phyloP scores from a whole-genome alignment of 2,888 invertebrate genomes.

The Calliphora vomitoria region DNA sequence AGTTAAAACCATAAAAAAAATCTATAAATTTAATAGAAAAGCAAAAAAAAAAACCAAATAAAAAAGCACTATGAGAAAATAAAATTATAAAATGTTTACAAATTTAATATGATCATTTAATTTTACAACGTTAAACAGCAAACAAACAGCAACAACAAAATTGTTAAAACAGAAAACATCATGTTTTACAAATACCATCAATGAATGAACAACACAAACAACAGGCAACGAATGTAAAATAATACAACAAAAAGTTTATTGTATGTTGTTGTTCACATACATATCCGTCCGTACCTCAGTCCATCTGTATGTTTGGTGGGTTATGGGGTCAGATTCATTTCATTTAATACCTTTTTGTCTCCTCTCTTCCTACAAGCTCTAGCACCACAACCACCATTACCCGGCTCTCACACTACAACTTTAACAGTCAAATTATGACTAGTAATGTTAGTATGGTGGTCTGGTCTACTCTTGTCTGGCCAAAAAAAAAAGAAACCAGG shows the following conservation, averaged over 20 bases:
- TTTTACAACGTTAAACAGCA: conserved; percentile 48
- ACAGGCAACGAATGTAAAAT: conserved; percentile 2
- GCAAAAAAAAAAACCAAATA: neutral
- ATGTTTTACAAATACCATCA: conserved; percentile 39
- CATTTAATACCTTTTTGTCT: conserved; percentile 64
- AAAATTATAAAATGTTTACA: conserved; percentile 61
- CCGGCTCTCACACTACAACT: neutral
- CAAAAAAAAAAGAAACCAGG: neutral
- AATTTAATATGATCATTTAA: conserved; percentile 66
- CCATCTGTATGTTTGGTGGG: conserved; percentile 65
- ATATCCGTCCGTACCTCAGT: neutral
- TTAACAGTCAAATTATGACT: conserved; percentile 36
- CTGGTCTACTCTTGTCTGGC: conserved; percentile 21
- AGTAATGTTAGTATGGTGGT: conserved; percentile 11
- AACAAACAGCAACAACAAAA: conserved; percentile 22
- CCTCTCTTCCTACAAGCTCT: neutral
- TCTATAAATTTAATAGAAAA: neutral
- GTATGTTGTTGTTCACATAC: conserved; percentile 28
- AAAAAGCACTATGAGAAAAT: conserved; percentile 51
- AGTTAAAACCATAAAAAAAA: neutral
- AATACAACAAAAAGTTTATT: conserved; percentile 21
- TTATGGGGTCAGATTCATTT: conserved; percentile 73
- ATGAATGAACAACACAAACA: conserved; percentile 47
- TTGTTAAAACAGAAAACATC: neutral
- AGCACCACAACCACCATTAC: conserved; percentile 22